Base-by-base conservation (phyloP, 30 jellyfish, hydroid and myxozoan species). In the Hydra vulgaris region DNA sequence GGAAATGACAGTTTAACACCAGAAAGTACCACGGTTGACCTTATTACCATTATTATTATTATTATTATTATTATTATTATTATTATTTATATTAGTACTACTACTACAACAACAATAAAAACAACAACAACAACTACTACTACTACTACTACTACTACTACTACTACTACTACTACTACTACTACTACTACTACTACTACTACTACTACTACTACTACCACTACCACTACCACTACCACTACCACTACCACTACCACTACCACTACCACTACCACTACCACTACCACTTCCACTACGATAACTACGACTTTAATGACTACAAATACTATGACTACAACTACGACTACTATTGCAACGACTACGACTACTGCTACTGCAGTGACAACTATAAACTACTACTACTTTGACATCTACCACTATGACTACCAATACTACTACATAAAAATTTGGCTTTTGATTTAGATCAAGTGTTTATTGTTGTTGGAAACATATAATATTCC, bases 381-480 rank as follows among this genome's bases (percentile, higher is more conserved):
- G 17, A 56, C n/a, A 16, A 56, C n/a, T 56, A 56, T 56, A n/a
- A n/a, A n/a, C n/a, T n/a, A n/a, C n/a, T n/a, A n/a, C n/a, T n/a
- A n/a, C n/a, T n/a, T n/a, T n/a, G n/a, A n/a, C n/a, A n/a, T n/a
- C n/a, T n/a, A n/a, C n/a, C n/a, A n/a, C n/a, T n/a, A n/a, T n/a
- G n/a, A n/a, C n/a, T n/a, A n/a, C n/a, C n/a, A n/a, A n/a, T n/a
- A n/a, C n/a, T n/a, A n/a, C n/a, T n/a, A n/a, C n/a, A 40, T 3
- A 12, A 40, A 40, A 40, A 3, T 40, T 40, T 40, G 61, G 12
- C 12, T 40, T 5, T 40, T 40, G 61, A 40, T 40, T 40, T 40
- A 89, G 96, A 78, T 89, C 20, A 56, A 80, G 26, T 89, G 90
- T 40, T 70, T 89, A 78, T 81, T 84, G 84, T 77, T 25, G 54